Base-by-base conservation (phyloP, 2,113 vertebrate species). In the Procavia capensis region DNA sequence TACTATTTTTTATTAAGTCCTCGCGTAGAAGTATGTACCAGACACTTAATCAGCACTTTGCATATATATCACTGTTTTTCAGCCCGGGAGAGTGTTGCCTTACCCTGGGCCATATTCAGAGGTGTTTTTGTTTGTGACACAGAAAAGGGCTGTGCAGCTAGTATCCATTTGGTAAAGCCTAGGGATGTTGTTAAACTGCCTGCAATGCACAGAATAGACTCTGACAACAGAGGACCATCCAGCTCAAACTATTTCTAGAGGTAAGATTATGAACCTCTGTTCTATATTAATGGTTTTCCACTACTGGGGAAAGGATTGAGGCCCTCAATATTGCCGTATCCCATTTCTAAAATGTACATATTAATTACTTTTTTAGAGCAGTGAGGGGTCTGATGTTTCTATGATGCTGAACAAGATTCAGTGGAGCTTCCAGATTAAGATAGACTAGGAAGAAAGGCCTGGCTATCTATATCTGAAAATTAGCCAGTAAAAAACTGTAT, bases 301-400 rank as follows among this genome's bases (percentile, higher is more conserved):
- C 16, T 59, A 27, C 5, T n/a, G 1, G 34, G 31, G 1, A 27
- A 7, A 31, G 16, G 50, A 41, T 68, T n/a, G 34, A 74, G 19
- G 27, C 11, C 66, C 1, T 88, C 24, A 27, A 2, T 66, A 82
- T 43, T 29, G 85, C 24, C 16, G 50, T 45, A 34, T 14, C 5
- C 3, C 27, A 9, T 85, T 16, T 90, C 1, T 85, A 75, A 91
- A 84, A 45, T 63, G 47, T 34, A 9, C 14, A n/a, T 96, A 19
- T 93, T 64, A 63, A 94, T 83, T 89, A 91, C 66, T 66, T 79
- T 36, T 66, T 13, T 63, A 20, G 61, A 50, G 88, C 66, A 36
- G 9, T 68, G 66, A 17, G 19, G 25, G 14, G 16, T n/a, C 36
- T 16, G 66, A 13, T 16, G 17, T 17, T 68, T 1, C 6, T n/a